phyloP scores from a whole-genome alignment of 2,797 vertebrate species.

The Salarias fasciatus region DNA sequence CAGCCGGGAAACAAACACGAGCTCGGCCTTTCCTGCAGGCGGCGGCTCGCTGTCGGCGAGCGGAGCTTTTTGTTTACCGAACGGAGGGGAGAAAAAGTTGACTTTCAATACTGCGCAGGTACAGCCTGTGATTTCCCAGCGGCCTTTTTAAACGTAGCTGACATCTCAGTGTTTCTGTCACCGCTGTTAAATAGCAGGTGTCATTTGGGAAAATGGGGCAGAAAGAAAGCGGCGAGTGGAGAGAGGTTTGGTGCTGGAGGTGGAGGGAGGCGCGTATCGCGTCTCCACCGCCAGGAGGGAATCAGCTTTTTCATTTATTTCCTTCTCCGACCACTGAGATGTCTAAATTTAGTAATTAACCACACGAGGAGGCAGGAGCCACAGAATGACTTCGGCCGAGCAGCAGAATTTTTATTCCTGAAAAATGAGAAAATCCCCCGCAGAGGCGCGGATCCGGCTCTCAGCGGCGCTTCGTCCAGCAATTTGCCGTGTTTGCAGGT shows the following conservation, averaged over 20 bases:
- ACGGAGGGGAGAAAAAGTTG: conserved; percentile 6
- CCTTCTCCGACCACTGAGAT: neutral
- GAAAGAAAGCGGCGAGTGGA: conserved; percentile 11
- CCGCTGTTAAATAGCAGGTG: conserved; percentile 1
- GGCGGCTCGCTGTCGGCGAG: conserved; percentile 12
- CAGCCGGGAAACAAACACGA: conserved; percentile 59
- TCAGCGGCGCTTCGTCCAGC: conserved; percentile 10
- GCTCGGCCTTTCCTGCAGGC: conserved; percentile 30
- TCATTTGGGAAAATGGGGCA: conserved; percentile 3
- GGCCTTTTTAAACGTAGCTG: conserved; percentile 17
- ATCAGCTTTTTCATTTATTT: conserved; percentile 2
- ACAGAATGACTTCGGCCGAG: neutral
- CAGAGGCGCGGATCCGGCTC: conserved; percentile 8
- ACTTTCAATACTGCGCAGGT: conserved; percentile 9
- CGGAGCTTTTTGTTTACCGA: conserved; percentile 12
- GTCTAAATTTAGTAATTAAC: conserved; percentile 18
- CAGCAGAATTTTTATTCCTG: neutral
- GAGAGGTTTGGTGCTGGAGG: conserved; percentile 9
- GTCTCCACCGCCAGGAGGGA: neutral
- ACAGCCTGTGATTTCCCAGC: conserved; percentile 28
- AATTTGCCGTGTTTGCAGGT: conserved; percentile 27
- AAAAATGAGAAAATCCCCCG: neutral
- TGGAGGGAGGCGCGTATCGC: neutral
- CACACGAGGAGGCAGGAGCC: neutral
- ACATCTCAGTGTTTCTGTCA: conserved; percentile 3